These are phyloP conservation scores for Nesospiza acunhae DNA, from an alignment of 2,113 vertebrate species.

Conservation along the genomic window DNA sequence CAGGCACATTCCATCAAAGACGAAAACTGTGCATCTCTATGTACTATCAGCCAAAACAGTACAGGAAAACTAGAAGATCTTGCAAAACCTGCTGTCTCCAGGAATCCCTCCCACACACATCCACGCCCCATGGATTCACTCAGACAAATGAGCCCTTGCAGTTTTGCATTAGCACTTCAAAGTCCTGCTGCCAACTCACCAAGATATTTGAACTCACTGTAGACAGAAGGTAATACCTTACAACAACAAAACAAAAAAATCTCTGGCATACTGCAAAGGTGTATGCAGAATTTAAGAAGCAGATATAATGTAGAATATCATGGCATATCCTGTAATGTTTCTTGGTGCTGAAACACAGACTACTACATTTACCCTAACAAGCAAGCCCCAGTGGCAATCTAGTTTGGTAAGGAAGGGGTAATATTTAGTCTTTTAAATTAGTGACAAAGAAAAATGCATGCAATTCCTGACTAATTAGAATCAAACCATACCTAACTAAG, in stretches of 20 bases:
- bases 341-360: not conserved
- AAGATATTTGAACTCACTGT: not conserved
- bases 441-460: not conserved
- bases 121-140: constrained; percentile 54
- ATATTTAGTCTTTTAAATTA: not conserved
- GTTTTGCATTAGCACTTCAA: constrained; percentile 63
- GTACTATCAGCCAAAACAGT: constrained; percentile 49
- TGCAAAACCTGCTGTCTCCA: constrained; percentile 65
- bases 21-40: not conserved
- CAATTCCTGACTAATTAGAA: not conserved
- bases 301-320: not conserved
- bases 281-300: not conserved
- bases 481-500: not conserved
- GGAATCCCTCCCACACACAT: constrained; percentile 60
- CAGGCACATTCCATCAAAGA: constrained; percentile 9
- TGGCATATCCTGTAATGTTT: not conserved
- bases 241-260: not conserved
- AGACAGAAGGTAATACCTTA: constrained; percentile 8
- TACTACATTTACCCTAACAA: not conserved
- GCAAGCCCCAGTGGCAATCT: not conserved
- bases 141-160: constrained; percentile 52
- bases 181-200: constrained; percentile 39
- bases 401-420: not conserved
- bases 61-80: constrained; percentile 50
- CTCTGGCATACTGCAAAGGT: not conserved